Conservation (phyloP, 2,888 invertebrate genomes). For the Orthosia gothica region DNA sequence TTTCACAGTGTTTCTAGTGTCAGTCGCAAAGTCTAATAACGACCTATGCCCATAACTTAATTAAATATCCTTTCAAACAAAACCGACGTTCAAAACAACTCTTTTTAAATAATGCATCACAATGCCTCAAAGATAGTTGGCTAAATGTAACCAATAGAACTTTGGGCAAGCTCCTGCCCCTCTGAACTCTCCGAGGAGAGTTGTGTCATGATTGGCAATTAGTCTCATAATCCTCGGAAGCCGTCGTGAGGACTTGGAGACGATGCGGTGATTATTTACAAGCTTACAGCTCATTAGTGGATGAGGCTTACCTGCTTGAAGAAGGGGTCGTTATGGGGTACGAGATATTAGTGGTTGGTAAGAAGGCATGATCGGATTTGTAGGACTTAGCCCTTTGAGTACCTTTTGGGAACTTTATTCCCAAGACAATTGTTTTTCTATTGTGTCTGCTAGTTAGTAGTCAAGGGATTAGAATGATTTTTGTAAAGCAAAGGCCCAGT, state of each 20-base stretch:
- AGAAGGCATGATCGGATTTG: background rate
- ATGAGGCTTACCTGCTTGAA: slow-evolving; percentile 43
- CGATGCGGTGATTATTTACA: slow-evolving; percentile 49
- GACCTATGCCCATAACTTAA: background rate
- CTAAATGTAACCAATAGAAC: slow-evolving; percentile 49
- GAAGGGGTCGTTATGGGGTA: background rate
- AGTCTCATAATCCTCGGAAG: slow-evolving; percentile 61
- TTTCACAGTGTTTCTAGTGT: no score
- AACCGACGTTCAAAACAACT: background rate
- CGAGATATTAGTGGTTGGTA: background rate
- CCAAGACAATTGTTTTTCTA: no score
- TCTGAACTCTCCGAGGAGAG: slow-evolving; percentile 49
- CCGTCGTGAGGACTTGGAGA: slow-evolving; percentile 45
- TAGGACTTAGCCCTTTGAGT: no score
- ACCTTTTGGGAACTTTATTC: no score
- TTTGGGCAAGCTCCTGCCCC: slow-evolving; percentile 33
- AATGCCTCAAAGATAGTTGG: slow-evolving; percentile 58
- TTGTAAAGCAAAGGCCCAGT: no score
- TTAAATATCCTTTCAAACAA: background rate
- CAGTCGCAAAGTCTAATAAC: background rate
- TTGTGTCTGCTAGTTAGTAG: no score
- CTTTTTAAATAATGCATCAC: slow-evolving; percentile 61
- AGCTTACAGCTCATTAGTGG: slow-evolving; percentile 42
- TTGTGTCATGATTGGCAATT: slow-evolving; percentile 63
- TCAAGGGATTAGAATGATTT: no score